Base-by-base conservation (phyloP, 1,140 invertebrate genomes). In the Trialeurodes vaporariorum region DNA sequence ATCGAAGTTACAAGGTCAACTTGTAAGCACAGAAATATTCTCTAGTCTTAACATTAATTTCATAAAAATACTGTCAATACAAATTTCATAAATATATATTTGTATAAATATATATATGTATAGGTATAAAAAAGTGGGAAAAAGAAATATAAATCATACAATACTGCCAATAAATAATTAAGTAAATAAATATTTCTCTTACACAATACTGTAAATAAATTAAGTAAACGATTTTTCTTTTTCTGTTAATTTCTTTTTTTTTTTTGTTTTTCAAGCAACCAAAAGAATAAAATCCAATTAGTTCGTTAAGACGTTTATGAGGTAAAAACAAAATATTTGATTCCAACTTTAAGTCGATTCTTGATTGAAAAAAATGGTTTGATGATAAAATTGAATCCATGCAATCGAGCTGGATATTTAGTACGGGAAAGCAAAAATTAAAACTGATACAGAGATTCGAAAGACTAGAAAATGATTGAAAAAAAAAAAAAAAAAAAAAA, bases 141-240 rank as follows among this genome's bases (percentile, higher is more conserved):
- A 49, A 49, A 49, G 17, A 17, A 49, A 49, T 17, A 49, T 49
- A 49, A 49, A 49, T 49, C 34, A 49, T 49, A 49, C 34, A 49
- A 49, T 49, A 49, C 34, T 49, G 34, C 34, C 34, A 49, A 49
- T 49, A 49, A 49, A 49, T 49, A n/a, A n/a, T n/a, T n/a, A 49
- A 49, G 34, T 49, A 49, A 49, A 49, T 49, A 49, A 49, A 49
- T 49, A 49, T 49, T 49, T 49, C 34, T 49, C 34, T 49, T 49
- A 49, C 17, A 49, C 34, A 49, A 49, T 49, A 49, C 34, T 49
- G 34, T 17, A 17, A 49, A 49, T 49, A 49, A 49, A 49, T 49
- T 49, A 49, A 49, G 34, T 49, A 49, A 49, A 49, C 34, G 17
- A 49, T 9, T 49, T n/a, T n/a, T n/a, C n/a, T n/a, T n/a, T n/a